Conservation (phyloP, 2,888 invertebrate species). For the Diarsia rubi region DNA sequence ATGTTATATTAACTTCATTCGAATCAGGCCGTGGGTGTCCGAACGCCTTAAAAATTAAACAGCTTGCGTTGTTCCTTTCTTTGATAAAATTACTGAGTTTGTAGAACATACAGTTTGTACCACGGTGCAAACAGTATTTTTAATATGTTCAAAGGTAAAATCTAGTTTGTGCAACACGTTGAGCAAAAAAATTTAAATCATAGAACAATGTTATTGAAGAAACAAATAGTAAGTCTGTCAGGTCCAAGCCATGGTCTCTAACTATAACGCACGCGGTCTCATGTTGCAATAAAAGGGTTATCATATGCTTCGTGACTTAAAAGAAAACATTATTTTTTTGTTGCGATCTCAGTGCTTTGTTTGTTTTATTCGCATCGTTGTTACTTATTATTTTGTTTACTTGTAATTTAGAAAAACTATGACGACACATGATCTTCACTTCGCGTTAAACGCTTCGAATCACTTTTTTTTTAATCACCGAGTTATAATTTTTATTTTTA, state of each 20-base stretch:
- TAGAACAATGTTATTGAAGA: neutral
- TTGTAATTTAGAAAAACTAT: slow-evolving; percentile 31
- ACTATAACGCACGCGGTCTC: slow-evolving; percentile 1
- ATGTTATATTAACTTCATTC: slow-evolving; percentile 17
- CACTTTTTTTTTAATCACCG: slow-evolving; percentile 22
- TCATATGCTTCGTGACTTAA: slow-evolving; percentile 19
- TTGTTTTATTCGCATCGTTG: slow-evolving; percentile 54
- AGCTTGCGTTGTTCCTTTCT: neutral
- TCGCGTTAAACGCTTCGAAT: slow-evolving; percentile 54
- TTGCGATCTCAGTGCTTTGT: slow-evolving; percentile 67
- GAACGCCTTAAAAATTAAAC: neutral
- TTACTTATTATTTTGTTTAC: slow-evolving; percentile 37
- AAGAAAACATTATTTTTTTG: slow-evolving; percentile 17
- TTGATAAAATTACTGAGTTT: neutral
- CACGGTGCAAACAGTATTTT: neutral
- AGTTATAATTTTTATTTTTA: slow-evolving; percentile 11
- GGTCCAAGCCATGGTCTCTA: slow-evolving; percentile 16
- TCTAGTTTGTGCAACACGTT: neutral
- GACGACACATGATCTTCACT: slow-evolving; percentile 38
- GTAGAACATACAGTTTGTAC: neutral
- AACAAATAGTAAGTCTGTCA: neutral
- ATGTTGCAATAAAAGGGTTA: slow-evolving; percentile 1
- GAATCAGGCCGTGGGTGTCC: slow-evolving; percentile 12
- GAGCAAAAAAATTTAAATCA: neutral
- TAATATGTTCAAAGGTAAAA: neutral